These are phyloP conservation scores for Muscicapa striata DNA, from an alignment of 2,797 vertebrate genomes.

Conservation along the genomic window DNA sequence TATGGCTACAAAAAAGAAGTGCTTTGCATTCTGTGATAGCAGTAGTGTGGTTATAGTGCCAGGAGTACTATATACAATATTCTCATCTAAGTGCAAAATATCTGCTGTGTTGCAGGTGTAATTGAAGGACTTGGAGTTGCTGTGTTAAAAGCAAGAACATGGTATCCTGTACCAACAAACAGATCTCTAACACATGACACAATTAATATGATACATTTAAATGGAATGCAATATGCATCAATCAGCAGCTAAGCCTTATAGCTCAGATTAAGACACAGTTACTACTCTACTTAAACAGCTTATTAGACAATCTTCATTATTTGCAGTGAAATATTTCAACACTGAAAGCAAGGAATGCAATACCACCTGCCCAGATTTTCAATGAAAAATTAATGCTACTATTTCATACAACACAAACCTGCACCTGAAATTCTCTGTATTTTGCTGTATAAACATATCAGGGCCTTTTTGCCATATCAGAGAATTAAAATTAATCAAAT, in stretches of 20 bases:
- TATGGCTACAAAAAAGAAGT: background rate
- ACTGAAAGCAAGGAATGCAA: background rate
- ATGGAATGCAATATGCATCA: background rate
- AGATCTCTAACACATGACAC: background rate
- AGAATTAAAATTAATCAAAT: background rate
- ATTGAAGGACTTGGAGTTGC: background rate
- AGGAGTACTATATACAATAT: background rate
- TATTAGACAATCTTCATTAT: background rate
- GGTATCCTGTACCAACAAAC: background rate
- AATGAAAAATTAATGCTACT: constrained; percentile 22
- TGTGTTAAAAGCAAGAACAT: background rate
- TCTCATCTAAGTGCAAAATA: background rate
- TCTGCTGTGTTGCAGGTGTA: background rate
- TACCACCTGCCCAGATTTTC: background rate
- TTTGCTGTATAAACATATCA: background rate
- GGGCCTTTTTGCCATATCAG: background rate
- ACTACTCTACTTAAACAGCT: background rate
- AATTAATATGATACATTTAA: background rate
- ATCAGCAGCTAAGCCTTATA: background rate
- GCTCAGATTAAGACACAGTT: background rate
- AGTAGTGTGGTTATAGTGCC: background rate
- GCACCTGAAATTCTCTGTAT: background rate
- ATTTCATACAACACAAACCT: background rate
- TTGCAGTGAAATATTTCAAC: background rate
- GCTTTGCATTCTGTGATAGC: background rate